Evolutionary conservation across 92 coral and sea anemone genomes (phyloP), one percentile per base, ranked within the genome.

Genomic region (Epizoanthus stellaris): DNA sequence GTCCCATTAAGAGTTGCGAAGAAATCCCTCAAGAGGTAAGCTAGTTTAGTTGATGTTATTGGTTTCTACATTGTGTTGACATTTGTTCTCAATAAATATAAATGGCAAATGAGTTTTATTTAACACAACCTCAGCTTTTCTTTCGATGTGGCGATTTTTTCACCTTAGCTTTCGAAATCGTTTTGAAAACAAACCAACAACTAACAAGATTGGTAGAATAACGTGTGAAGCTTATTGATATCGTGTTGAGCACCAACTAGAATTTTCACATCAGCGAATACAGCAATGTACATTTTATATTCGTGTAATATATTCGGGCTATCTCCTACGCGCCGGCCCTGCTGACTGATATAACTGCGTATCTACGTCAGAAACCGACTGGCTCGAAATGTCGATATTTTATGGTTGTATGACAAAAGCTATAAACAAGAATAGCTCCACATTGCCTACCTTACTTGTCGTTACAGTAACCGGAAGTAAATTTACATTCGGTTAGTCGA

Each of bases 201-300:
- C 73, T 49, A 49, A 8, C 10, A 43, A 67, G 73, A 68, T 16
- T n/a, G 20, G 73, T 34, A n/a, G 73, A 68, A 68, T 68, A 19
- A 19, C 3, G 5, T 68, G 39, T 19, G 11, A 68, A 68, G 19
- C 13, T 34, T 68, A 68, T 68, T 68, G 52, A 68, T 38, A 43
- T 67, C 73, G 73, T 68, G 52, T 68, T 38, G 73, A 68, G 73
- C n/a, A 7, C 47, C 52, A 68, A 38, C 42, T 13, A 68, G 73
- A 68, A 68, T 45, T 36, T 45, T 52, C 1, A 52, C 12, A 6
- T 52, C 56, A 52, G 56, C 14, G 15, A 49, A 49, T 6, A 6
- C 54, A 49, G 13, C 11, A 7, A 2, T 52, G 56, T 13, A 11
- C 56, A 9, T 52, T 52, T 52, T 11, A 52, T 52, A 13, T 1